Percentiles rank a stretch among this genome's conserved stretches.
Conservation (phyloP, 2,113 vertebrate genomes). For the Pardalotus punctatus region DNA sequence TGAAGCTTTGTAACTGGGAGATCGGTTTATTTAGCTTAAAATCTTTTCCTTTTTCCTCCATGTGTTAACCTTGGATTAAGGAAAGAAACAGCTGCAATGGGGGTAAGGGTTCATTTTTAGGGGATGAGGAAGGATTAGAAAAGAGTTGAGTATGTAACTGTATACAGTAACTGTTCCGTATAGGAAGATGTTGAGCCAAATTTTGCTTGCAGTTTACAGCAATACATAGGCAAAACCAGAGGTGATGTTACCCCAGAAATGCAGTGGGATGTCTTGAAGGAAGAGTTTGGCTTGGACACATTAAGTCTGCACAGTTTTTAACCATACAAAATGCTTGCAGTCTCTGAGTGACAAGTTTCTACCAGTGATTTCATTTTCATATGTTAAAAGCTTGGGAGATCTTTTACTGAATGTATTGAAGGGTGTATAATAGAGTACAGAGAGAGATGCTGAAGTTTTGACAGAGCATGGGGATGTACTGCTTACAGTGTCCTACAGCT, state of each 20-base stretch:
- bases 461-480: background rate
- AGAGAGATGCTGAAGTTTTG: background rate
- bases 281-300: background rate
- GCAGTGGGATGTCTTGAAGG: background rate
- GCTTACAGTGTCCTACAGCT: background rate
- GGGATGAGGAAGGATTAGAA: background rate
- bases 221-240: background rate
- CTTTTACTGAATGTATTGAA: background rate
- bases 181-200: background rate
- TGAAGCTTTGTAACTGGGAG: background rate
- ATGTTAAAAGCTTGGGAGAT: background rate
- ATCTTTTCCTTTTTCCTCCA: background rate
- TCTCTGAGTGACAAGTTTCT: background rate
- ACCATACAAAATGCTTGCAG: background rate
- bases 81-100: slow-evolving; percentile 27
- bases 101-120: background rate
- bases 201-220: background rate
- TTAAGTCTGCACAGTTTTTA: background rate
- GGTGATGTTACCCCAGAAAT: background rate
- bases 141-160: background rate
- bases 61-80: slow-evolving; percentile 29
- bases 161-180: background rate
- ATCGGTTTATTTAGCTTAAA: slow-evolving; percentile 33
- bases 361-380: background rate
- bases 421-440: background rate